phyloP scores from a whole-genome alignment of 2,888 invertebrate genomes.

The Meliscaeva auricollis region DNA sequence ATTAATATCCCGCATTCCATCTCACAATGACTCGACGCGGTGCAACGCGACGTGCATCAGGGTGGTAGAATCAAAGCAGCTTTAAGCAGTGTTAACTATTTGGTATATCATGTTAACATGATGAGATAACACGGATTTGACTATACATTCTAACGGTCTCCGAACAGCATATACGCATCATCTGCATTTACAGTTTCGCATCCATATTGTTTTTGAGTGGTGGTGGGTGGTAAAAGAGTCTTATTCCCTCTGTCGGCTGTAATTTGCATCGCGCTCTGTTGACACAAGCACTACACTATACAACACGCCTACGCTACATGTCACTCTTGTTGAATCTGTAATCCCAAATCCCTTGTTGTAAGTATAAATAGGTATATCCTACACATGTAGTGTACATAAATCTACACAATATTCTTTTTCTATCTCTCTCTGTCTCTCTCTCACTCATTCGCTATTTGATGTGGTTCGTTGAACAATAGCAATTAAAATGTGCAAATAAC shows the following conservation, averaged over 20 bases:
- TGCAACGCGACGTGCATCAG: slow-evolving; percentile 5
- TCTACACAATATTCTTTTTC: background rate
- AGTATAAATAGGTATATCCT: slow-evolving; percentile 8
- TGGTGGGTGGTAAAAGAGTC: background rate
- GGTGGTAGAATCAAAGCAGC: slow-evolving; percentile 56
- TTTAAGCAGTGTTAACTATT: slow-evolving; percentile 72
- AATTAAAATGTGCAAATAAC: slow-evolving; percentile 74
- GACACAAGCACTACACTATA: slow-evolving; percentile 23
- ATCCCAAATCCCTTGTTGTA: slow-evolving; percentile 56
- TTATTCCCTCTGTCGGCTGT: slow-evolving; percentile 37
- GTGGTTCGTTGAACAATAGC: slow-evolving; percentile 71
- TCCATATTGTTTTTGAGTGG: background rate
- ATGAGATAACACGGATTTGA: slow-evolving; percentile 70
- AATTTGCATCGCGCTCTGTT: slow-evolving; percentile 44
- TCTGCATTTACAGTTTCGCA: slow-evolving; percentile 37
- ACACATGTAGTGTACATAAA: background rate
- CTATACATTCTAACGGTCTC: slow-evolving; percentile 36
- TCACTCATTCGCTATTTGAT: background rate
- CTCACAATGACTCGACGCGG: background rate
- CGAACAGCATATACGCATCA: slow-evolving; percentile 29
- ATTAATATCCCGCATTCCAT: slow-evolving; percentile 32
- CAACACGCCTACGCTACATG: slow-evolving; percentile 1
- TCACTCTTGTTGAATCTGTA: slow-evolving; percentile 37
- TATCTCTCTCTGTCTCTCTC: background rate
- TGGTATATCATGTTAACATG: slow-evolving; percentile 75